Evolutionary conservation across 1,140 invertebrate genomes (phyloP).

Genomic region (Drosophila repletoides): DNA sequence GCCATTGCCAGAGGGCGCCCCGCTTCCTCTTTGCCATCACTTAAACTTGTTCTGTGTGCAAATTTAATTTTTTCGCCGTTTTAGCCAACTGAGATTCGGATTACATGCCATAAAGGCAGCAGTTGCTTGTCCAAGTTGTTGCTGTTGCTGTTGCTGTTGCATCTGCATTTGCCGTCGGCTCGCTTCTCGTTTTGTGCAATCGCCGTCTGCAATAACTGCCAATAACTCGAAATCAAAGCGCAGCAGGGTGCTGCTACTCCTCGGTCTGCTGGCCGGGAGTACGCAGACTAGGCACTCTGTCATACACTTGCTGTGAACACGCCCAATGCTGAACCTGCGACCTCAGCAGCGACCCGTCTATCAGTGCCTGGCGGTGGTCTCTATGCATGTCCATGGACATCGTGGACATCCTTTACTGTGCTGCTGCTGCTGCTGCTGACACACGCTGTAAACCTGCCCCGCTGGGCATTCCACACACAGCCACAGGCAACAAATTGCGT

Average conservation of each 20-base stretch:
- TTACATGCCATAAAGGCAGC: conserved; percentile 66
- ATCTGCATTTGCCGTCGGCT: conserved; percentile 6
- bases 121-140: conserved; percentile 11
- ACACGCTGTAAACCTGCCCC: conserved; percentile 61
- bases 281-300: conserved; percentile 53
- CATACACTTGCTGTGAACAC: conserved; percentile 40
- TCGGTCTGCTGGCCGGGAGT: neutral
- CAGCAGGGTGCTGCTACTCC: conserved; percentile 59
- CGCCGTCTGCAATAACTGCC: conserved; percentile 30
- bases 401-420: conserved; percentile 75
- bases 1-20: conserved; percentile 7
- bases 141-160: conserved; percentile 11
- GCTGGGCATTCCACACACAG: conserved; percentile 45
- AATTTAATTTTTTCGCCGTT: conserved; percentile 72
- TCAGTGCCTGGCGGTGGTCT: conserved; percentile 26
- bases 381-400: too few species aligned
- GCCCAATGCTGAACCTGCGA: conserved; percentile 11
- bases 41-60: conserved; percentile 75
- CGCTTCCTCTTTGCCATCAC: conserved; percentile 28
- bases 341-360: neutral
- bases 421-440: conserved; percentile 73
- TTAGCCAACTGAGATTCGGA: conserved; percentile 69
- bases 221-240: conserved; percentile 77
- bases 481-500: conserved; percentile 65
- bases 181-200: conserved; percentile 10